Evolutionary conservation across 92 coral and sea anemone genomes (phyloP).

Genomic region (Porites divaricata): DNA sequence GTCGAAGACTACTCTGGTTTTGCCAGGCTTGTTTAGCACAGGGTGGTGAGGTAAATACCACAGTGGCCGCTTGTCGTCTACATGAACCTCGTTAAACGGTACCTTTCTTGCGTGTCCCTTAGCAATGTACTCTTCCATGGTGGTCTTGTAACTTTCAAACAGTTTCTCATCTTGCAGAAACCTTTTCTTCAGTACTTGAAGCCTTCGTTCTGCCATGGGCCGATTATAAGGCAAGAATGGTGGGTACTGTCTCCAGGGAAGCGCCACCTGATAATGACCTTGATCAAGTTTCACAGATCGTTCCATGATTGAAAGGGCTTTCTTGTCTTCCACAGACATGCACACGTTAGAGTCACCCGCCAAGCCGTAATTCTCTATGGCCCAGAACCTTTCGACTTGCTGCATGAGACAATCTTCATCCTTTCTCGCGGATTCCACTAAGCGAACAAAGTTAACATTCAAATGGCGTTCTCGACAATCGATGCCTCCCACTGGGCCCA

Average conservation of each 20-base stretch:
- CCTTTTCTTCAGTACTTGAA: constrained; percentile 16
- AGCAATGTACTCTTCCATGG: constrained; percentile 34
- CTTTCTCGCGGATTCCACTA: background rate
- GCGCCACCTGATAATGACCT: constrained; percentile 47
- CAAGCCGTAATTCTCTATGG: background rate
- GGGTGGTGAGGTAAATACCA: constrained; percentile 71
- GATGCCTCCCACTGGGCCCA: constrained; percentile 15
- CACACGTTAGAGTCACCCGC: background rate
- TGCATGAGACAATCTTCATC: constrained; percentile 2
- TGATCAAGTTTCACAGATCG: constrained; percentile 12
- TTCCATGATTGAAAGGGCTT: constrained; percentile 34
- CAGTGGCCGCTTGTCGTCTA: constrained; percentile 6
- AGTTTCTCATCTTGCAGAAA: constrained; percentile 35
- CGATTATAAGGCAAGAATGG: constrained; percentile 39
- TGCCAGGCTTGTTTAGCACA: constrained; percentile 40
- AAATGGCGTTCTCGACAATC: background rate
- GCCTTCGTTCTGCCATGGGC: constrained; percentile 33
- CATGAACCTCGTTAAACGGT: constrained; percentile 7
- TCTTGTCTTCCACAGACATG: constrained; percentile 28
- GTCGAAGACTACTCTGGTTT: background rate
- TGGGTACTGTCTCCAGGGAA: constrained; percentile 30
- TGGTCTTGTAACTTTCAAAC: constrained; percentile 27
- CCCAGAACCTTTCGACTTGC: background rate
- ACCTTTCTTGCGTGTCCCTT: no score
- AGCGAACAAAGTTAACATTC: background rate